phyloP scores from a whole-genome alignment of 2,797 vertebrate species.

The Sebastolobus alascanus region DNA sequence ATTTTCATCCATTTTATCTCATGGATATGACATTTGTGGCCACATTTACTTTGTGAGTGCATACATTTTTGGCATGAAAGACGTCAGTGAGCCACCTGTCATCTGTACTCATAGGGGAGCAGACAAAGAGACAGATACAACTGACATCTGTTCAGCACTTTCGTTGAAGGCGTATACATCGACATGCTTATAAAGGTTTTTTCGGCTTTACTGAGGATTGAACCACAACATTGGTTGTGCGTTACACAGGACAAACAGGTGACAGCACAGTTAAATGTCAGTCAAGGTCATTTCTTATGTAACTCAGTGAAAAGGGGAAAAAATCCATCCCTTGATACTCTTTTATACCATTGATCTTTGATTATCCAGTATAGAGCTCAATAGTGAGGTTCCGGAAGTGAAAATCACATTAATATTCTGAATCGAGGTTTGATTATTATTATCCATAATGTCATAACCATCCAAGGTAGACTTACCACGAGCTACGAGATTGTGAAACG shows the following conservation, averaged over 20 bases:
- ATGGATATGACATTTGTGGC: not conserved
- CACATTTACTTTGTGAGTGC: not conserved
- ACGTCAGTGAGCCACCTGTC: not conserved
- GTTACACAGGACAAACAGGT: not conserved
- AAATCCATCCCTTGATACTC: slow-evolving; percentile 11
- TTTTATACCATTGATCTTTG: not conserved
- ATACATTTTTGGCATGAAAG: not conserved
- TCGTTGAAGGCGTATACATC: not conserved
- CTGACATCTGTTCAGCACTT: not conserved
- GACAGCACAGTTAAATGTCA: not conserved
- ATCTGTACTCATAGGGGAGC: not conserved
- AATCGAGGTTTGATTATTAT: too few relatives aligned
- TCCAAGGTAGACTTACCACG: too few relatives aligned
- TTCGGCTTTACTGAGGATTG: not conserved
- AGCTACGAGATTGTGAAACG: too few relatives aligned
- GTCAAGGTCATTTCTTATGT: not conserved
- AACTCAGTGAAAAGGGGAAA: slow-evolving; percentile 13
- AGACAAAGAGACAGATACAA: not conserved
- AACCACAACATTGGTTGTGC: not conserved
- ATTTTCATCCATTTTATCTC: slow-evolving; percentile 30
- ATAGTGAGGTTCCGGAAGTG: too few relatives aligned
- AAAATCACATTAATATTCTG: too few relatives aligned
- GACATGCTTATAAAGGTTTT: not conserved
- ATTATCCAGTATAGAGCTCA: too few relatives aligned
- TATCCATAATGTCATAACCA: too few relatives aligned